Evolutionary conservation across 1,140 invertebrate genomes (phyloP), one percentile per base, ranked within the genome.

Genomic region (Bombus cullumanus): DNA sequence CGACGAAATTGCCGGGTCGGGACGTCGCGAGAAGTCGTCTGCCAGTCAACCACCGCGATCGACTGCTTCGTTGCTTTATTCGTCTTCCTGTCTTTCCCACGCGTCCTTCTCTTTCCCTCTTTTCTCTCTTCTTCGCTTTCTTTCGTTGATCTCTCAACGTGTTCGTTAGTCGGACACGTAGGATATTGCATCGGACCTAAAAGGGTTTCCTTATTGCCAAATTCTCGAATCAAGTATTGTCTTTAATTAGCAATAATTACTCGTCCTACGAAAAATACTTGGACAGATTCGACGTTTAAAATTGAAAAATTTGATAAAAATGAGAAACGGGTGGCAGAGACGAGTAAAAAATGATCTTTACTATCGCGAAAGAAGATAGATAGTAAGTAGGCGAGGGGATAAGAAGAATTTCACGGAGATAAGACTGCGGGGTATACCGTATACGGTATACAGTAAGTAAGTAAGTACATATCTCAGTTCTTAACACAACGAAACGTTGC

Each of bases 1-100:
- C 18, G 34, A 73, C 83, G 72, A 81, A 88, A 91, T 85, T 86
- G 87, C 79, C 41, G 39, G 75, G 39, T 31, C 69, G 76, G 28
- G 10, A 5, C 47, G 47, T 57, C 22, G 66, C 39, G 31, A 66
- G 68, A 85, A 80, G 43, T 39, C 59, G 37, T 39, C 43, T 18
- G 47, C 25, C 71, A 43, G 25, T 39, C 68, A 41, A 73, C 57
- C 31, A 1, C n/a, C 3, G 34, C 53, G 59, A 37, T 64, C 39
- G 5, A 66, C 31, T 4, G 22, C 8, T 22, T 12, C 39, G 5
- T 43, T 53, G 12, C 25, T 28, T 39, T 37, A 4, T 10, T 39
- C 18, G 4, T 22, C 34, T 10, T 25, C 9, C 18, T 25, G 34
- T 66, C 28, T 37, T n/a, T 9, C 10, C 69, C 9, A n/a, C 12